phyloP scores from a whole-genome alignment of 1,140 invertebrate species.

The Stegodyphus dumicola region DNA sequence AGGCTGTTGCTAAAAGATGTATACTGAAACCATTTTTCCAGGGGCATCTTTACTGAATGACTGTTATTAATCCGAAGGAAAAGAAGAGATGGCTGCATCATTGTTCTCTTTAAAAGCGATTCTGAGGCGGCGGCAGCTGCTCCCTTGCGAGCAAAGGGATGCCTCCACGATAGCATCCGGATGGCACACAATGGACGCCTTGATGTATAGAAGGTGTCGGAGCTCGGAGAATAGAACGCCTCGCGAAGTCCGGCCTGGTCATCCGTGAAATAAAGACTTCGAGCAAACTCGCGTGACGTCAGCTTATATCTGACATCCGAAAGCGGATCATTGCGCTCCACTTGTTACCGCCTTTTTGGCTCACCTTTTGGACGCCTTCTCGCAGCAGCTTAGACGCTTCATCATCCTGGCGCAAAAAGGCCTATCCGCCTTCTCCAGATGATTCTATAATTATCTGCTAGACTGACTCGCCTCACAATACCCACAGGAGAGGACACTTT shows the following conservation, averaged over 20 bases:
- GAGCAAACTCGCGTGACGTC: conserved; percentile 56
- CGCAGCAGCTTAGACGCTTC: conserved; percentile 41
- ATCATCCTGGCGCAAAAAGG: conserved; percentile 51
- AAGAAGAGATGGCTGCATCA: neutral
- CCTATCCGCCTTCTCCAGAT: conserved; percentile 31
- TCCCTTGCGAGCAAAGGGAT: neutral
- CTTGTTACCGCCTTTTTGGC: conserved; percentile 54
- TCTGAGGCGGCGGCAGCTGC: neutral
- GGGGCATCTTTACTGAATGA: conserved; percentile 6
- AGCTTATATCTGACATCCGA: conserved; percentile 59
- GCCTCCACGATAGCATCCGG: conserved; percentile 22
- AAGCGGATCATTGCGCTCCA: conserved; percentile 58
- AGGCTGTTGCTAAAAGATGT: too few species aligned
- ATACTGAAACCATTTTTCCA: too few species aligned
- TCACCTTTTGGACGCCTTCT: conserved; percentile 49
- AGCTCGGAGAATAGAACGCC: conserved; percentile 39
- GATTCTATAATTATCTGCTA: conserved; percentile 60
- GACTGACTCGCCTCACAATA: conserved; percentile 46
- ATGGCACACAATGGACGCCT: conserved; percentile 36
- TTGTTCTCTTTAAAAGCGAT: conserved; percentile 22
- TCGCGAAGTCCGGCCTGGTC: conserved; percentile 46
- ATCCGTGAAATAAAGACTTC: conserved; percentile 60
- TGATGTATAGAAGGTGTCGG: conserved; percentile 60
- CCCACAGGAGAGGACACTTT: conserved; percentile 26
- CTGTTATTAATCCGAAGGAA: conserved; percentile 30